These are phyloP conservation scores for Lymantria dispar DNA, from an alignment of 2,888 invertebrate species.

Conservation along the genomic window DNA sequence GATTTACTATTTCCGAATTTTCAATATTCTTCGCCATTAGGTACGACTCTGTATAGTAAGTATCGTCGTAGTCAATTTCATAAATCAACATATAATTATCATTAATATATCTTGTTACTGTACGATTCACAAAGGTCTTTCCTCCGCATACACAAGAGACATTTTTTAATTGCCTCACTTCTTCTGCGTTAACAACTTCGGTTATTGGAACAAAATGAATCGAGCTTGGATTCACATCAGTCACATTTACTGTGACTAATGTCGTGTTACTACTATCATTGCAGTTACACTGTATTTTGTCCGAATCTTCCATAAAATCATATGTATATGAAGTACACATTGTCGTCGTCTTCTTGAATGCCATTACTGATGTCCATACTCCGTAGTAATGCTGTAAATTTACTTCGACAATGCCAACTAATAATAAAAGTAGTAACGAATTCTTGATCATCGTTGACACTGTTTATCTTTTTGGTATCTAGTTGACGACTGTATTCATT, in stretches of 20 bases:
- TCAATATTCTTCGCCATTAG: neutral
- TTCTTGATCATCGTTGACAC: neutral
- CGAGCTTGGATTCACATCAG: too few species aligned
- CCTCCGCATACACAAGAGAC: neutral
- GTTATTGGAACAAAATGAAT: neutral
- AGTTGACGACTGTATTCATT: neutral
- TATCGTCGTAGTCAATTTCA: neutral
- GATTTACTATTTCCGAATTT: neutral
- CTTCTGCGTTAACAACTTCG: neutral
- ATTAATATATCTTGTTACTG: neutral
- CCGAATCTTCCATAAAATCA: neutral
- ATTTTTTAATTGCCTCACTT: neutral
- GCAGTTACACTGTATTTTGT: neutral
- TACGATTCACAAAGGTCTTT: neutral
- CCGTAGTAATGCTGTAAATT: neutral
- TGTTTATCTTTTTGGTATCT: neutral
- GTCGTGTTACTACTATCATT: too few species aligned
- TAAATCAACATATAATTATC: neutral
- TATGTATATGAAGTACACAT: neutral
- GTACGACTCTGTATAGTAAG: neutral
- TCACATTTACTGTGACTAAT: too few species aligned
- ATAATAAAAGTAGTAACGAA: neutral
- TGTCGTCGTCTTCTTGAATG: neutral
- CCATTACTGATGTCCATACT: neutral
- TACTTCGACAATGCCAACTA: neutral